Conservation (phyloP, 2,797 vertebrate species). For the Alexandromys oeconomus region DNA sequence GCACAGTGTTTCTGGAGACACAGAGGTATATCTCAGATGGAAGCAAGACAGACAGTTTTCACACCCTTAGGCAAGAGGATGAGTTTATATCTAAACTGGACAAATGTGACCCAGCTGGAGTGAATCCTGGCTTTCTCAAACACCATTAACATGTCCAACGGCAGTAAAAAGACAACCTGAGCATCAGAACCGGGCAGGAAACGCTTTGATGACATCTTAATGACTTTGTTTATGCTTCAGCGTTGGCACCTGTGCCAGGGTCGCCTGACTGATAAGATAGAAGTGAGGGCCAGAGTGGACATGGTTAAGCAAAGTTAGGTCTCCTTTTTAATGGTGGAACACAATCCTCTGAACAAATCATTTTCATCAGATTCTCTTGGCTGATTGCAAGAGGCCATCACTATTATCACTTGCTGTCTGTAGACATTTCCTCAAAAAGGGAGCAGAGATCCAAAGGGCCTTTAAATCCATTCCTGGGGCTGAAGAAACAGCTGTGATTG, state of each 20-base stretch:
- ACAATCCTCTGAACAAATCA: neutral
- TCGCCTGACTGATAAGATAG: neutral
- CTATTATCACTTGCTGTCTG: neutral
- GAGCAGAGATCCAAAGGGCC: no score
- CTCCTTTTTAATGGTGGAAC: neutral
- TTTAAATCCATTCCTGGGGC: no score
- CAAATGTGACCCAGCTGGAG: neutral
- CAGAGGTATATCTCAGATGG: neutral
- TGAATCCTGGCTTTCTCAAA: neutral
- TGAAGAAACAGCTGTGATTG: neutral
- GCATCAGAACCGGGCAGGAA: neutral
- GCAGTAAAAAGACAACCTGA: neutral
- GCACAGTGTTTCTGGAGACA: neutral
- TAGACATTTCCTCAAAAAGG: neutral
- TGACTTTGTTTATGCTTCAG: neutral
- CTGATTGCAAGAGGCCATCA: neutral
- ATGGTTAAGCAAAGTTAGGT: neutral
- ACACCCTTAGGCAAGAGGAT: neutral
- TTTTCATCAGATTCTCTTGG: neutral
- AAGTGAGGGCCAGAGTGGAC: no score
- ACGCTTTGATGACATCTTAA: neutral
- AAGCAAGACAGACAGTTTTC: neutral
- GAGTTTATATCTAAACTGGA: neutral
- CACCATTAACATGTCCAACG: neutral
- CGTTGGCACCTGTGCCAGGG: neutral